phyloP scores from a whole-genome alignment of 2,888 invertebrate species.

The Ormyrus thymus region DNA sequence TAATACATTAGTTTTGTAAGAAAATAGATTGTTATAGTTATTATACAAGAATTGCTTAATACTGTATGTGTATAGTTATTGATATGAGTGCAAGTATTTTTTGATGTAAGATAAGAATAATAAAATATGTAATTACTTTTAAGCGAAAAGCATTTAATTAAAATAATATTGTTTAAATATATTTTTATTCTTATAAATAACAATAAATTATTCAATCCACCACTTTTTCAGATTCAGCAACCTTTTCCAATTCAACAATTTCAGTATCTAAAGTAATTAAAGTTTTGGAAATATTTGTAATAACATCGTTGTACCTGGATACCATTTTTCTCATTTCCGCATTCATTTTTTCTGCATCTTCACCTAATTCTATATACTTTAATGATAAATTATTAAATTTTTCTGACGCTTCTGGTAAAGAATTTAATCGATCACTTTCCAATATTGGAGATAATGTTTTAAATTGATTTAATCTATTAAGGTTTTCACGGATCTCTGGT shows the following conservation, averaged over 20 bases:
- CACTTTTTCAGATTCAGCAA: conserved; percentile 71
- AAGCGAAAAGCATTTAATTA: conserved; percentile 57
- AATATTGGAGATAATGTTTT: conserved; percentile 73
- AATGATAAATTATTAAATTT: conserved; percentile 74
- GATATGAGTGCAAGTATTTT: conserved; percentile 71
- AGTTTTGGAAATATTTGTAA: conserved; percentile 74
- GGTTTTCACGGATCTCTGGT: conserved; percentile 74
- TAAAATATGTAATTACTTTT: conserved; percentile 59
- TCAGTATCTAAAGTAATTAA: conserved; percentile 75
- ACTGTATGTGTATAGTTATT: conserved; percentile 68
- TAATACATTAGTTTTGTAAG: conserved; percentile 66
- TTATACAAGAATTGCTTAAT: conserved; percentile 63
- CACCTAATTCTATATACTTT: conserved; percentile 72
- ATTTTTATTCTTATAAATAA: conserved; percentile 47
- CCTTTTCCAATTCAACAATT: conserved; percentile 74
- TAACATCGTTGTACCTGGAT: conserved; percentile 76
- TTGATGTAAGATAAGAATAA: conserved; percentile 66
- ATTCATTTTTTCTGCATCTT: conserved; percentile 72
- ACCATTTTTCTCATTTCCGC: conserved; percentile 73
- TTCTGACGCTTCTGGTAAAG: conserved; percentile 73
- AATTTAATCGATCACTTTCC: conserved; percentile 73
- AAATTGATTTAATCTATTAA: conserved; percentile 71
- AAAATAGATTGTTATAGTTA: conserved; percentile 67
- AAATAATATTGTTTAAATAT: conserved; percentile 52
- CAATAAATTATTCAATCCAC: conserved; percentile 59